Evolutionary conservation across 2,888 invertebrate genomes (phyloP), one percentile per base, ranked within the genome.

Genomic region (Carcina quercana): DNA sequence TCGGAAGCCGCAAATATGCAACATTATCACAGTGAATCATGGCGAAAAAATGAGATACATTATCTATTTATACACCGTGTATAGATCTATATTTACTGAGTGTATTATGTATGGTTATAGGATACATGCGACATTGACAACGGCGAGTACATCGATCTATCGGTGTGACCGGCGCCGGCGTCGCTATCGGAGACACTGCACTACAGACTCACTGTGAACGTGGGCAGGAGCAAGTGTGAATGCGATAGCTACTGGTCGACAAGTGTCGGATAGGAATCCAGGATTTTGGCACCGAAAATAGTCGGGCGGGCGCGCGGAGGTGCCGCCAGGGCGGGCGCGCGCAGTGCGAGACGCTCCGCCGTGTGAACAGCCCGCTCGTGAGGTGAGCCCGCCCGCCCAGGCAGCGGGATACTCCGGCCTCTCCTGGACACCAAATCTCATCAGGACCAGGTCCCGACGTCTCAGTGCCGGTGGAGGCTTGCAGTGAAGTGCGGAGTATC

Each of bases 291-390:
- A 76, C 82, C 82, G 69, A 82, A 83, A 83, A 83, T 82, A 82
- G 80, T 73, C 72, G 66, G 67, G 75, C 71, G 75, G 72, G 72
- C 67, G 70, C 62, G 70, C 68, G 68, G 67, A 50, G 54, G 56
- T 51, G 51, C 54, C 63, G 59, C 60, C 71, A 70, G 70, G 67
- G 69, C 70, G 67, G 64, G 62, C 63, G 59, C 22, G 65, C 71
- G 72, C 80, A 82, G 82, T 83, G 82, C 82, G 82, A 72, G 83
- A 72, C 83, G 83, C 83, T 83, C 83, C 83, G 83, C 83, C 83
- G 82, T 75, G 69, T 72, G 73, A 80, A 82, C 66, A 82, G 73
- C 82, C 74, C 80, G 82, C 71, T 65, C 72, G 73, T 69, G 78
- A 80, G 82, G 82, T 82, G 73, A 73, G 74, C 71, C 52, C 50